These are phyloP conservation scores for Philereme vetulata DNA, from an alignment of 2,888 invertebrate genomes.

Conservation along the genomic window DNA sequence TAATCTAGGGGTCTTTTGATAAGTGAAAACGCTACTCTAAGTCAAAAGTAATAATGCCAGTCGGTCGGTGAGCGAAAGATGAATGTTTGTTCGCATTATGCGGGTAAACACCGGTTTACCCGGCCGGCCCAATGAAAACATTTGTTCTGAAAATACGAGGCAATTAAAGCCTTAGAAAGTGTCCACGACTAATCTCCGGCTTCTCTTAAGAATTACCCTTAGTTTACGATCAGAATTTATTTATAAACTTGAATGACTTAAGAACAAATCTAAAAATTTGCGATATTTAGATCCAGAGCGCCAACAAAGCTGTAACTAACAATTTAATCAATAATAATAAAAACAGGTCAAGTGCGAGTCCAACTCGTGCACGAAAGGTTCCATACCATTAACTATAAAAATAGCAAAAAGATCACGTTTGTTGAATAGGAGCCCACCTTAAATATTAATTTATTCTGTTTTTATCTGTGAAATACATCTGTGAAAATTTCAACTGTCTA, in stretches of 20 bases:
- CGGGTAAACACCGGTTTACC: constrained; percentile 29
- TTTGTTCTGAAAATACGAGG: constrained; percentile 33
- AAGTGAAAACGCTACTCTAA: constrained; percentile 19
- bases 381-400: too few species aligned
- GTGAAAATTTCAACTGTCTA: too few species aligned
- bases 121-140: constrained; percentile 18
- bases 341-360: too few species aligned
- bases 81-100: constrained; percentile 28
- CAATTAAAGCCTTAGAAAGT: constrained; percentile 27
- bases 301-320: too few species aligned
- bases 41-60: constrained; percentile 13
- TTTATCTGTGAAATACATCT: too few species aligned
- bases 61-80: constrained; percentile 16
- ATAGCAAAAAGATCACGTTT: too few species aligned
- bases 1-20: constrained; percentile 18
- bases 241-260: background rate
- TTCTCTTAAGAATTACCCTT: constrained; percentile 5
- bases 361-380: too few species aligned
- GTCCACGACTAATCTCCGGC: constrained; percentile 16
- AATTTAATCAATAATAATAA: background rate
- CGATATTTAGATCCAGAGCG: too few species aligned
- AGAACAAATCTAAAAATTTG: too few species aligned
- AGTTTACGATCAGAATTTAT: background rate
- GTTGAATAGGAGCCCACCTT: too few species aligned
- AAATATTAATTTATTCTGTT: too few species aligned